Base-by-base conservation (phyloP, 1,140 invertebrate genomes). In the Macrotrachela quadricornifera region DNA sequence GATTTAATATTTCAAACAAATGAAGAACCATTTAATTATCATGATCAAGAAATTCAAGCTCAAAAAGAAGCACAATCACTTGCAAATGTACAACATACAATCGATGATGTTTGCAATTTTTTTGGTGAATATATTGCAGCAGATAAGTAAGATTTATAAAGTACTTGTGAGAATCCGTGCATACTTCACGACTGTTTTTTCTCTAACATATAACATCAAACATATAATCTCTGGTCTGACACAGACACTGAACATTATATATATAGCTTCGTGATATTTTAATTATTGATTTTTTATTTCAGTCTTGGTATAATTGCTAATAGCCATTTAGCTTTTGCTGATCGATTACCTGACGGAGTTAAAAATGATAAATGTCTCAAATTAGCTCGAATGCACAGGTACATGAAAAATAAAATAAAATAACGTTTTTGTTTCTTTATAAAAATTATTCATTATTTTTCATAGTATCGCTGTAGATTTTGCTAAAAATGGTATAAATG, bases 391-490 rank as follows among this genome's bases (percentile, higher is more conserved):
- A 30, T 30, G 21, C 21, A 30, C 21, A 30, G 21, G 21, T 30
- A 30, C n/a, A n/a, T n/a, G n/a, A n/a, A n/a, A n/a, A n/a, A n/a
- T n/a, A n/a, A n/a, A n/a, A n/a, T n/a, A n/a, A n/a, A n/a, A n/a
- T n/a, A n/a, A n/a, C n/a, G n/a, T n/a, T n/a, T n/a, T n/a, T n/a
- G n/a, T n/a, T n/a, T n/a, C n/a, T n/a, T n/a, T n/a, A n/a, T n/a
- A n/a, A n/a, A n/a, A n/a, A n/a, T n/a, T n/a, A n/a, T n/a, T n/a
- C n/a, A n/a, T 50, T 50, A n/a, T n/a, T n/a, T n/a, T n/a, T n/a
- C n/a, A n/a, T 50, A 50, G 49, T 39, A 14, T 50, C 11, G 49
- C 49, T 42, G 49, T 50, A 42, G 49, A 50, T 21, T 50, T 50
- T 38, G 39, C 49, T 0, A 50, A 50, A 30, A 50, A 39, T 11